Evolutionary conservation across 2,113 vertebrate genomes (phyloP).

Genomic region (Indicator indicator): DNA sequence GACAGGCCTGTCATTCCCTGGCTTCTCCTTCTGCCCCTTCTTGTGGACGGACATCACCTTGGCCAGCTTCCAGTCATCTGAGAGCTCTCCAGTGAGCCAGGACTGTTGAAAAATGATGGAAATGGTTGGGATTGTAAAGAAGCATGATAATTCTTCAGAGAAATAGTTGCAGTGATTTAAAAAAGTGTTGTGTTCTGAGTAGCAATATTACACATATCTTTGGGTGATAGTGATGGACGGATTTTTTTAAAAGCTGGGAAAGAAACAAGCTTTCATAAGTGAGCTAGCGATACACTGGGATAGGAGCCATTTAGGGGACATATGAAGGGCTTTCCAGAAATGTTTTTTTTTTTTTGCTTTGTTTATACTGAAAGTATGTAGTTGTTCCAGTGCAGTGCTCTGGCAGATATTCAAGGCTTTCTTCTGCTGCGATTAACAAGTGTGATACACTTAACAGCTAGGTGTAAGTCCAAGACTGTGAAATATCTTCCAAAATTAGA

Average conservation of each 20-base stretch:
- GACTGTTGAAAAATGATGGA: no score
- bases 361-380: not conserved
- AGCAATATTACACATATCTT: not conserved
- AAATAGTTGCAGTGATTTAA: accelerated
- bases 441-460: not conserved
- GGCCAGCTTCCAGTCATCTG: no score
- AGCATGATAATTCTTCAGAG: not conserved
- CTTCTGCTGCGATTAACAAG: not conserved
- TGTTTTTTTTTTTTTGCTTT: not conserved
- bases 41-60: no score
- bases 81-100: no score
- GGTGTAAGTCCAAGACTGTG: not conserved
- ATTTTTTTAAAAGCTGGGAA: not conserved
- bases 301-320: not conserved
- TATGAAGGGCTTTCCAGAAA: not conserved
- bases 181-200: not conserved
- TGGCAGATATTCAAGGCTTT: not conserved
- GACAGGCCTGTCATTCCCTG: no score
- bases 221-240: not conserved
- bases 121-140: not conserved
- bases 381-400: not conserved
- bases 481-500: not conserved
- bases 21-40: no score
- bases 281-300: not conserved
- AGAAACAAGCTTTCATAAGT: not conserved